Base-by-base conservation (phyloP, 2,113 vertebrate species). In the Labeo rohita region DNA sequence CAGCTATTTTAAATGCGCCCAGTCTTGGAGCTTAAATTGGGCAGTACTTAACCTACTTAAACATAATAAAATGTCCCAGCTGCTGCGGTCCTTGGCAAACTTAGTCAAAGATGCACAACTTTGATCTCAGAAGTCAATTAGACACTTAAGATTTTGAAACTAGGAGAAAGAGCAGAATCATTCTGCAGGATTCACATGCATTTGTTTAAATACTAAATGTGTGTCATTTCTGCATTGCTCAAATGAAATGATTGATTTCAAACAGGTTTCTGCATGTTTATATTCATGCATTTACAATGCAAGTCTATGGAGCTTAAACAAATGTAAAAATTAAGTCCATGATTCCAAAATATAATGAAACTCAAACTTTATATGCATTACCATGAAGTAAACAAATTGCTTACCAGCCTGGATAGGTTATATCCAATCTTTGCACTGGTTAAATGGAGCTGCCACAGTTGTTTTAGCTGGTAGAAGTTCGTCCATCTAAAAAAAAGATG, bases 41-140 rank as follows among this genome's bases (percentile, higher is more conserved):
- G 78, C 72, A 72, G 63, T 59, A 66, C 86, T 90, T 91, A 88
- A 89, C 89, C 90, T 89, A 89, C 79, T 89, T 87, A 66, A 73
- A 72, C 76, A 68, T 47, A 43, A 86, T 79, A 65, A 82, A 75
- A 56, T 52, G 65, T 80, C 68, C 72, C 86, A 79, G 23, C 63
- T 81, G 81, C 63, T 61, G 52, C 18, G 50, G 85, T 65, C 59
- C 73, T 43, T 23, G 16, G 73, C 49, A 54, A 87, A 80, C 59
- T 52, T 77, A 43, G 70, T n/a, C 45, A 85, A 80, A 81, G 65
- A 76, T 83, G 52, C 70, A 72, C 63, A 74, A 66, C 75, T 86
- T 56, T 34, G 34, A 56, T 74, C 54, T 18, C 56, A 23, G 39
- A 63, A 59, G 23, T 82, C 70, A 61, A 8, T 49, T 54, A 77